Evolutionary conservation across 1,140 invertebrate genomes (phyloP), one percentile per base, ranked within the genome.

Genomic region (Bombyx mandarina): DNA sequence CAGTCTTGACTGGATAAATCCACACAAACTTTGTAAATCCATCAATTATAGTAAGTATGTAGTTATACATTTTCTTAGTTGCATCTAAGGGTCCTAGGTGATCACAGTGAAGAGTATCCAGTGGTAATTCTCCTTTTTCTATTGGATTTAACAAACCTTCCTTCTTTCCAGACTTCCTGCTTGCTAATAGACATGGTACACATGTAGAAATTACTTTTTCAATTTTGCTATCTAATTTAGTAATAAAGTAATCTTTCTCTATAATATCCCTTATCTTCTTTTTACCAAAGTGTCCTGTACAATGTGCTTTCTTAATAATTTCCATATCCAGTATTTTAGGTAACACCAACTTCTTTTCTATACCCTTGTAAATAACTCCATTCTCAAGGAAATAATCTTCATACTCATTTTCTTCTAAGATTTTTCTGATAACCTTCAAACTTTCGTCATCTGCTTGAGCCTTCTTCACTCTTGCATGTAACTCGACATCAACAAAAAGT

Each of bases 41-140:
- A 58, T 67, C 63, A 2, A 70, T 55, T 26, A 74, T 60, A 6
- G 62, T 66, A 43, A 73, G 57, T n/a, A 76, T 53, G 58, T 76
- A 59, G 43, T 74, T 71, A 49, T 76, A 79, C 8, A 54, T 54
- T 50, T 79, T 73, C n/a, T 65, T 69, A 3, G 72, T 75, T 3
- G 63, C 42, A 43, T 64, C 53, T 45, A 75, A 47, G 18, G 72
- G 72, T 44, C 82, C 77, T 50, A 82, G 64, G 62, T 82, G 75
- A 62, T 84, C 79, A 8, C 71, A 60, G 57, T 79, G 73, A 53
- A 72, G 73, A 5, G 71, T 79, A 7, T 67, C 12, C 49, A 7
- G 6, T 52, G 51, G 42, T 22, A 26, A 7, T 10, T 52, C 42
- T 8, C 22, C 51, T 22, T 12, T 52, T 52, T 52, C n/a, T n/a